These are phyloP conservation scores for Vollenhovia emeryi DNA, from an alignment of 1,140 invertebrate species.

Conservation along the genomic window DNA sequence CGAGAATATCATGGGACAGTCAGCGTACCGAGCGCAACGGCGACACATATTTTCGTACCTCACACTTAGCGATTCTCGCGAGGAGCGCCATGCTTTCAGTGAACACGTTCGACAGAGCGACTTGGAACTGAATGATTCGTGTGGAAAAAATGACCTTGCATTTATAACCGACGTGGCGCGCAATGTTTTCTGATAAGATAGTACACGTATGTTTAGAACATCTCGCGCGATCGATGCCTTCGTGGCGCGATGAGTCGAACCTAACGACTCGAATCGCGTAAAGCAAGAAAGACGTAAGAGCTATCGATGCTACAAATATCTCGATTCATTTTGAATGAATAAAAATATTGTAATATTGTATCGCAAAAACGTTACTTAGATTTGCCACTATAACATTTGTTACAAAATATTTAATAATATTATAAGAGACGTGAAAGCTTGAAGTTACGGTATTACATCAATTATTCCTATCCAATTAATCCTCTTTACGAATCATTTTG, in stretches of 20 bases:
- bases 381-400: too few species aligned
- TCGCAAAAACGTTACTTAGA: too few species aligned
- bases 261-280: not conserved
- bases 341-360: too few species aligned
- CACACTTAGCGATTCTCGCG: constrained; percentile 72
- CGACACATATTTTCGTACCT: constrained; percentile 67
- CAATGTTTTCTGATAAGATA: constrained; percentile 39
- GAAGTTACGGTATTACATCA: too few species aligned
- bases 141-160: constrained; percentile 67
- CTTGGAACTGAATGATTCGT: constrained; percentile 61
- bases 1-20: not conserved
- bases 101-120: constrained; percentile 46
- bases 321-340: too few species aligned
- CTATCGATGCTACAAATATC: not conserved
- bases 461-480: too few species aligned
- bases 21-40: not conserved
- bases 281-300: not conserved
- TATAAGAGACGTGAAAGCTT: too few species aligned
- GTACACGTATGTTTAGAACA: constrained; percentile 51
- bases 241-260: constrained; percentile 5
- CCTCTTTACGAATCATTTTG: too few species aligned
- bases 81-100: constrained; percentile 75
- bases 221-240: not conserved
- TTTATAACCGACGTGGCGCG: constrained; percentile 46
- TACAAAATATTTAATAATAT: too few species aligned